phyloP scores from a whole-genome alignment of 2,888 invertebrate genomes.

The Piscicola geometra region DNA sequence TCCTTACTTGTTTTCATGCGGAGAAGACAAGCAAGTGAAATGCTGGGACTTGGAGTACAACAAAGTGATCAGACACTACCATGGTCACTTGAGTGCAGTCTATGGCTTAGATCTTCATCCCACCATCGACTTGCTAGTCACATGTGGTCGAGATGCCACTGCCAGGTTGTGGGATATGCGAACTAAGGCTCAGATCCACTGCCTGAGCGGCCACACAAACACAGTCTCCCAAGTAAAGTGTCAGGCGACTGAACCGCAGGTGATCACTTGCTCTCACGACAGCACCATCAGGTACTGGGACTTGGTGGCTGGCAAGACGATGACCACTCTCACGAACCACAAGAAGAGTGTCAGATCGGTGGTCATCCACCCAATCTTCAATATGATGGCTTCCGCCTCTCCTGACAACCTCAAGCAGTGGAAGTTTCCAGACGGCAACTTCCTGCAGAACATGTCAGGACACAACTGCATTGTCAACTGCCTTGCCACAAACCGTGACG shows the following conservation, averaged over 20 bases:
- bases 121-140: conserved; percentile 84
- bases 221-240: conserved; percentile 91
- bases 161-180: conserved; percentile 95
- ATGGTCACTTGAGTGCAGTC: conserved; percentile 94
- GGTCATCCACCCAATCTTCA: conserved; percentile 60
- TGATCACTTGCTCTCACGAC: conserved; percentile 82
- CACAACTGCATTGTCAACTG: conserved; percentile 97
- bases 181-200: conserved; percentile 96
- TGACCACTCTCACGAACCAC: conserved; percentile 92
- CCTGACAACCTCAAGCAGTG: conserved; percentile 99
- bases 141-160: conserved; percentile 90
- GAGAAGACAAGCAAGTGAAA: conserved; percentile 83
- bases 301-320: conserved; percentile 86
- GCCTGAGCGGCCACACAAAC: conserved; percentile 89
- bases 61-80: conserved; percentile 94
- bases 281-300: conserved; percentile 96
- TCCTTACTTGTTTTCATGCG: conserved; percentile 96
- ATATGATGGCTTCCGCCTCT: conserved; percentile 95
- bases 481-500: conserved; percentile 86
- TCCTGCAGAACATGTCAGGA: conserved; percentile 90
- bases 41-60: conserved; percentile 99
- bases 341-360: conserved; percentile 75
- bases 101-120: conserved; percentile 90
- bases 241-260: conserved; percentile 88
- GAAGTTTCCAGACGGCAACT: conserved; percentile 95